Conservation (phyloP, 1,140 invertebrate species). For the Tetramorium simillimum region DNA sequence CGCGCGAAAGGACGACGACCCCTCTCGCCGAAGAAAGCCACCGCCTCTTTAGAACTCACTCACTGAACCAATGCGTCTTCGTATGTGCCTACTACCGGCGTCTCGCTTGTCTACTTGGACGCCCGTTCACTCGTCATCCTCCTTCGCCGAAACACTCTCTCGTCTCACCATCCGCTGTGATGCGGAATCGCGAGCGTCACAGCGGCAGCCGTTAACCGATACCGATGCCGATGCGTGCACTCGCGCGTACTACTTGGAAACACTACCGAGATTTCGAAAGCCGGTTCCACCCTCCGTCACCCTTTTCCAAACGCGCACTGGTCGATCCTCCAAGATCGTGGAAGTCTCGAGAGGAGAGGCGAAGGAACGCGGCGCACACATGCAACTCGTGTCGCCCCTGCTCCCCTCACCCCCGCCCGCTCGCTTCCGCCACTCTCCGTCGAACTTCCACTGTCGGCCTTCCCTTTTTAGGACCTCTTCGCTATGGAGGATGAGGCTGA, state of each 20-base stretch:
- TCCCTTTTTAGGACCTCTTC: conserved; percentile 65
- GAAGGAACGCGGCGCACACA: conserved; percentile 61
- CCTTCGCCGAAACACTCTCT: not conserved
- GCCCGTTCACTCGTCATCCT: not conserved
- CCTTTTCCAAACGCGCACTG: conserved; percentile 70
- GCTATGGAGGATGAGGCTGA: conserved; percentile 36
- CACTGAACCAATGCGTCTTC: conserved; percentile 13
- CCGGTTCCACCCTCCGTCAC: conserved; percentile 64
- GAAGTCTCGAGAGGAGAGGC: conserved; percentile 66
- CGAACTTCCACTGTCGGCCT: conserved; percentile 46
- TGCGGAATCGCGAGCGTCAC: not conserved
- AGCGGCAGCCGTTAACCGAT: not conserved
- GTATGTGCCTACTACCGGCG: not conserved
- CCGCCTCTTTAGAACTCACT: conserved; percentile 34
- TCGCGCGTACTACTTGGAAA: not conserved
- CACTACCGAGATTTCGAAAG: conserved; percentile 41
- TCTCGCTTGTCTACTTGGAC: conserved; percentile 1
- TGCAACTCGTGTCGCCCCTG: conserved; percentile 59
- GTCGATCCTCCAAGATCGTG: conserved; percentile 73
- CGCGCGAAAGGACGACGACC: conserved; percentile 13
- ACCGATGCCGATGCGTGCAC: not conserved
- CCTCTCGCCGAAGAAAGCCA: not conserved
- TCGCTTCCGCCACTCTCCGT: conserved; percentile 55
- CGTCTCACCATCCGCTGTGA: not conserved
- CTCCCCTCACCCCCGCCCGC: conserved; percentile 23